Base-by-base conservation (phyloP, 2,888 invertebrate genomes). In the Stenurella melanura region DNA sequence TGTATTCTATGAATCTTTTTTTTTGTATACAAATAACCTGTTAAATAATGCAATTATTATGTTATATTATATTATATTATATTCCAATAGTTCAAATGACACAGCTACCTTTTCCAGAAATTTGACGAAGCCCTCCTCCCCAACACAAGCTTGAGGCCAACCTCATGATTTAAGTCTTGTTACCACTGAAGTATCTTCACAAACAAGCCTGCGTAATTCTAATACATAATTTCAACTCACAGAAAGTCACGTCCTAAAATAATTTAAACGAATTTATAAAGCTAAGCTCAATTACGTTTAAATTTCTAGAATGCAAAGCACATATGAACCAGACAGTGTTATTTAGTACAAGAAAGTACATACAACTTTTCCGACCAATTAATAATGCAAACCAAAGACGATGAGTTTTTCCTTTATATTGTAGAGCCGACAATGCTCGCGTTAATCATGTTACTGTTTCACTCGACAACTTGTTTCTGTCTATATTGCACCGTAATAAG, bases 381-480 rank as follows among this genome's bases (percentile, higher is more conserved):
- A 42, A 42, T 42, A 42, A 42, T 42, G 11, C 42, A 42, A 12
- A 42, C 42, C 12, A 57, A 57, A 57, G 57, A 19, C 63, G 34
- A 38, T 9, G 34, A 34, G 30, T 34, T 63, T 63, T 18, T 21
- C 54, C 26, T 67, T 54, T n/a, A 67, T 54, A 19, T 21, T 26
- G 67, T n/a, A 12, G 11, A 9, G 10, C 67, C 26, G 38, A 42
- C 67, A 57, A 30, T 17, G 56, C 30, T 56, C 5, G 26, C 18
- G 26, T 68, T 68, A 68, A 57, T 68, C 68, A 57, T 30, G 56
- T 68, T 68, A 68, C 12, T 34, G 54, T n/a, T 57, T 18, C 30
- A 30, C 26, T 18, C 57, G 26, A 12, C 57, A 21, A 21, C 26
- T n/a, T 12, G 26, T 17, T 18, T 57, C 56, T 26, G 26, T 67